A percentile compares a stretch with the other conserved stretches of the same genome.
phyloP scores from a whole-genome alignment of 2,113 vertebrate genomes.

The Hemiprocne comata region DNA sequence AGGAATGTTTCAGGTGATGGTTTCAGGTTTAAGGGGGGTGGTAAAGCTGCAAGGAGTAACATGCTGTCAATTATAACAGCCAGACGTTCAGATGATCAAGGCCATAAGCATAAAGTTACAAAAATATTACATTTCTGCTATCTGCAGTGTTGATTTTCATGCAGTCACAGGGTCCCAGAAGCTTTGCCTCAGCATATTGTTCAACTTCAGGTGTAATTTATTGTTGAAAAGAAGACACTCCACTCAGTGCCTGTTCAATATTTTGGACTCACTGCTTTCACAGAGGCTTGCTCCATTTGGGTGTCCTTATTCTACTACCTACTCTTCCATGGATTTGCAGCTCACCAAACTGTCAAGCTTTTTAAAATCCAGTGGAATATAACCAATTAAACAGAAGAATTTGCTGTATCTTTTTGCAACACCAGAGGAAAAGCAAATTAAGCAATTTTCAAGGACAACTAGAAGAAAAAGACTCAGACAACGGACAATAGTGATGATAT shows the following conservation, averaged over 20 bases:
- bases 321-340: not conserved
- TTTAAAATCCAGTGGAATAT: not conserved
- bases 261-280: not conserved
- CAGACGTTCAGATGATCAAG: too few species aligned
- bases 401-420: not conserved
- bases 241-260: not conserved
- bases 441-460: not conserved
- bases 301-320: not conserved
- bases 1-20: not conserved
- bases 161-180: conserved; percentile 13
- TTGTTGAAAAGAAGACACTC: conserved; percentile 51
- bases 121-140: not conserved
- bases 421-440: not conserved
- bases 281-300: conserved; percentile 10
- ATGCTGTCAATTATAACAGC: not conserved
- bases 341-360: not conserved
- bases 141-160: conserved; percentile 40
- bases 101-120: too few species aligned
- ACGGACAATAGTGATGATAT: not conserved
- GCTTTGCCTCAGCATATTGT: conserved; percentile 38
- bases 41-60: not conserved
- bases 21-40: too few species aligned
- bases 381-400: not conserved
- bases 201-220: conserved; percentile 56
- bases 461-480: not conserved